A percentile compares a stretch with the other conserved stretches of the same genome.
These are phyloP conservation scores for Hirtodrosophila confusa DNA, from an alignment of 2,888 invertebrate genomes.

Conservation along the genomic window DNA sequence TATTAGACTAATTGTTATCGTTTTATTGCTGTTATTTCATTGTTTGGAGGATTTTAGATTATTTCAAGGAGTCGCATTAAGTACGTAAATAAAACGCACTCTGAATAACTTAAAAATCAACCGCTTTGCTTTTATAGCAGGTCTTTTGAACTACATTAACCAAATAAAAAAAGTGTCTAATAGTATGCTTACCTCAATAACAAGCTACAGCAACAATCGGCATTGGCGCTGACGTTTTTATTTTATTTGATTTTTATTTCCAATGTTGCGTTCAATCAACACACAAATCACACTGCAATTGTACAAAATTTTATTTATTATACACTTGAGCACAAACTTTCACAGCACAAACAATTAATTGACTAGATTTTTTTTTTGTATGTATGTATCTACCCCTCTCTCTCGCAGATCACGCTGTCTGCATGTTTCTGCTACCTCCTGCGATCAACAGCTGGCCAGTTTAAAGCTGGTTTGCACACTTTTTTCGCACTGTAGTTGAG, in stretches of 20 bases:
- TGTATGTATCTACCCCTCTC: slow-evolving; percentile 18
- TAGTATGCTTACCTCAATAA: slow-evolving; percentile 46
- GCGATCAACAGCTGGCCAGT: slow-evolving; percentile 65
- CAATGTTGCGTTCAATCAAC: slow-evolving; percentile 67
- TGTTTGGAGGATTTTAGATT: not conserved
- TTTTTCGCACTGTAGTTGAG: slow-evolving; percentile 20
- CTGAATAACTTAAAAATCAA: slow-evolving; percentile 26
- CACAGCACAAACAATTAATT: slow-evolving; percentile 66
- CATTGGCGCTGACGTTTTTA: slow-evolving; percentile 34
- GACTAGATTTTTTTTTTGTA: slow-evolving; percentile 59
- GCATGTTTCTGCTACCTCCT: slow-evolving; percentile 2
- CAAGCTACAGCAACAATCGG: slow-evolving; percentile 23
- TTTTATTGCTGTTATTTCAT: not conserved
- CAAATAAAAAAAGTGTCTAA: not conserved
- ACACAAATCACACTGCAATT: slow-evolving; percentile 58
- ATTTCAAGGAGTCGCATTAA: slow-evolving; percentile 18
- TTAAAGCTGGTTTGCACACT: slow-evolving; percentile 56
- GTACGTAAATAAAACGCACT: slow-evolving; percentile 10
- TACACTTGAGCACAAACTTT: slow-evolving; percentile 50
- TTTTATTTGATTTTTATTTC: slow-evolving; percentile 20
- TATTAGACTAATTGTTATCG: no score
- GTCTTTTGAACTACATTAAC: slow-evolving; percentile 11
- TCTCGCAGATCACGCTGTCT: slow-evolving; percentile 11
- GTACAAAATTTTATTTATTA: slow-evolving; percentile 69
- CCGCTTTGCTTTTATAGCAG: not conserved